Base-by-base conservation (phyloP, 1,140 invertebrate species). In the Phthorimaea operculella region DNA sequence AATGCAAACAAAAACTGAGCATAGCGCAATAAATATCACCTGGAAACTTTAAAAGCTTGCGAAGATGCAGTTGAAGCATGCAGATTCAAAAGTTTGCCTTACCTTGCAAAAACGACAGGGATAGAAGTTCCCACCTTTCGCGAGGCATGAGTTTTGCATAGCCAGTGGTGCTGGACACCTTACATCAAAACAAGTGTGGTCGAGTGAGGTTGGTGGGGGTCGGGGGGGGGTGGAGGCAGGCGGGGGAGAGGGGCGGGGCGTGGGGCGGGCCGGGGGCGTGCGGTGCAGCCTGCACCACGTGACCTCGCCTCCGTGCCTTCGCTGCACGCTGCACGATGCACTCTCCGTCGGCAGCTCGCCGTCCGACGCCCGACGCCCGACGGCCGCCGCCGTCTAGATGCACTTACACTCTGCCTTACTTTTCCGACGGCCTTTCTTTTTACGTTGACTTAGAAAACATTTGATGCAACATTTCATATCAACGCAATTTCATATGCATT, bases 111-210 rank as follows among this genome's bases (percentile, higher is more conserved):
- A 54, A 42, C 58, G 61, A 66, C 64, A 63, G 62, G 58, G 61
- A 63, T 58, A 53, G 61, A 57, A 52, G 53, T 58, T 60, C 57
- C 63, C 63, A 65, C 57, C 60, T 65, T 60, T 57, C 66, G 63
- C 36, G 36, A 69, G 64, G 60, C 63, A 68, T 71, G 67, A 74
- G 72, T 76, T 83, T 79, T 76, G 75, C 77, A 79, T 77, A 79
- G 70, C 66, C 67, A 72, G 72, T 75, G 70, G 21, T 28, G 21
- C 21, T 16, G 45, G 79, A 80, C 73, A 74, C 76, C 72, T 80
- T 81, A 83, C 76, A 79, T 81, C 78, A 83, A 83, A 83, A 83
- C 79, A 81, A 79, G 74, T 73, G 74, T 68, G 72, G 76, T 73
- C 57, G 64, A 64, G 60, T 54, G 66, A 63, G 64, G 54, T 53